Base-by-base conservation (phyloP, 2,797 vertebrate species). In the Malacoraja senta region DNA sequence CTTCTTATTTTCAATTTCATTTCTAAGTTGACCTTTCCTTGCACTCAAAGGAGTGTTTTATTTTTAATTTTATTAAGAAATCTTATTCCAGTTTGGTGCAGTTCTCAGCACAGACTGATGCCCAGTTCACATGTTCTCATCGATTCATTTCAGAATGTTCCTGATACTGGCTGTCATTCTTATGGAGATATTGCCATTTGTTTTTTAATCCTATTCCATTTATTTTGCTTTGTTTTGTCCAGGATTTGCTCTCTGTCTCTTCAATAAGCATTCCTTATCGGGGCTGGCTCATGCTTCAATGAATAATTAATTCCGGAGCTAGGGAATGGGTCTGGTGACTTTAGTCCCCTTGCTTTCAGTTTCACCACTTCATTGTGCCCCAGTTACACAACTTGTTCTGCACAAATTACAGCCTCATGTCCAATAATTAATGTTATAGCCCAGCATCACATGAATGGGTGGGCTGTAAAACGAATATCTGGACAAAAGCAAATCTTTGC, bases 111-210 rank as follows among this genome's bases (percentile, higher is more conserved):
- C 17, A 32, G 58, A 24, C 24, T 61, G 53, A 61, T 17, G 26
- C 83, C 7, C 83, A 63, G 61, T 86, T n/a, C 29, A 32, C 84
- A 88, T 17, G 84, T 68, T 88, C 61, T 88, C 63, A 88, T 68
- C 63, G 17, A 35, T 68, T 88, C 84, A 68, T 68, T n/a, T 88
- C 84, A 35, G 17, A 68, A 88, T 2, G 84, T 88, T 88, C 68
- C 61, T 32, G 35, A 21, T 7, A 19, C 29, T 68, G 17, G n/a
- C 26, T 8, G n/a, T 19, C n/a, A 68, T 88, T 88, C 61, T 88
- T 3, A 88, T 88, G 84, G 84, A 88, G 84, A 88, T 88, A 17
- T 86, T 88, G 84, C n/a, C 84, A 65, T 65, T 88, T 35, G 61
- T 68, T 68, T 32, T 32, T 68, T 10, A 88, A 65, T n/a, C 17